Conservation (phyloP, 2,888 invertebrate genomes). For the Cheilosia pagana region DNA sequence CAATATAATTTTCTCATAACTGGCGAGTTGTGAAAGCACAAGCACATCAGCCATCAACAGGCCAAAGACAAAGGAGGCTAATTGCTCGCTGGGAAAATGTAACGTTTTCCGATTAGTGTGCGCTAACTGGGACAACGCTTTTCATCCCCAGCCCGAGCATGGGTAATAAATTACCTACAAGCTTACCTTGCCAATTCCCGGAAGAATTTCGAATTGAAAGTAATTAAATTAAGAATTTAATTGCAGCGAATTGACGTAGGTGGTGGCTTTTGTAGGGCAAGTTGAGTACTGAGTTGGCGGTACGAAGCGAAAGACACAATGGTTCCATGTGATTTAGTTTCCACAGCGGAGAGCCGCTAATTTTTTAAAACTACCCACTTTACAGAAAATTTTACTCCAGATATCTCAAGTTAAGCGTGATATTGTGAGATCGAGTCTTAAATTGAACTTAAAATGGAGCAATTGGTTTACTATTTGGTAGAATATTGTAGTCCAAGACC, state of each 20-base stretch:
- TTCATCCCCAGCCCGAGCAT: slow-evolving; percentile 16
- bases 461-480: too few relatives aligned
- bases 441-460: too few relatives aligned
- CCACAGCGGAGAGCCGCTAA: too few relatives aligned
- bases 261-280: too few relatives aligned
- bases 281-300: too few relatives aligned
- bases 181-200: slow-evolving; percentile 20
- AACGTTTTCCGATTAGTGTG: slow-evolving; percentile 58
- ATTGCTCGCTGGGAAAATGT: slow-evolving; percentile 64
- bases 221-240: slow-evolving; percentile 17
- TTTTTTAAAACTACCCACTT: too few relatives aligned
- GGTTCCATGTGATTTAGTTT: too few relatives aligned
- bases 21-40: slow-evolving; percentile 60
- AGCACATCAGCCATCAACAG: slow-evolving; percentile 59
- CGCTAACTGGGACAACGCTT: slow-evolving; percentile 57
- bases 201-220: slow-evolving; percentile 48
- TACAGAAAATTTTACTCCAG: too few relatives aligned
- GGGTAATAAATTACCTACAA: slow-evolving; percentile 49
- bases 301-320: too few relatives aligned
- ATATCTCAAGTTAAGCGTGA: too few relatives aligned
- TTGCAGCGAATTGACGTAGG: background rate
- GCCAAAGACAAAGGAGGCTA: slow-evolving; percentile 72
- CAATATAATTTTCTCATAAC: slow-evolving; percentile 71
- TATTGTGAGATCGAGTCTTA: too few relatives aligned
- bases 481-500: too few relatives aligned